Percentiles rank a stretch among this genome's conserved stretches.
phyloP scores from a whole-genome alignment of 2,113 vertebrate genomes.

The Ursus arctos region DNA sequence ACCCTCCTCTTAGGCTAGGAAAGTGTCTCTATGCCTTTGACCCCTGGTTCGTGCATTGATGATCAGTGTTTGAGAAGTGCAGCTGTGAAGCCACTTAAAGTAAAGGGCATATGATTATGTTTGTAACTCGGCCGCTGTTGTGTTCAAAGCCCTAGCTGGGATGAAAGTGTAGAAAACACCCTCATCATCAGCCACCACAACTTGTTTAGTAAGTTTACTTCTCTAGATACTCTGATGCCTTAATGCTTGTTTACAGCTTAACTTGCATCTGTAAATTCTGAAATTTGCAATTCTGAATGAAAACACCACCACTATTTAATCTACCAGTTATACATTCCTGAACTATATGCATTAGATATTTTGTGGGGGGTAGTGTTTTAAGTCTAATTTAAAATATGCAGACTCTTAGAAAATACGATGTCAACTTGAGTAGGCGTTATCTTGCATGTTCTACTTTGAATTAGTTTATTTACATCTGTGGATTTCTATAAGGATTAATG shows the following conservation, averaged over 20 bases:
- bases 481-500: conserved; percentile 6
- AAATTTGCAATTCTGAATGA: background rate
- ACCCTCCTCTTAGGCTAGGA: conserved; percentile 47
- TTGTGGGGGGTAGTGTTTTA: background rate
- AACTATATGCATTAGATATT: background rate
- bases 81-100: conserved; percentile 69
- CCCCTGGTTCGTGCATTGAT: conserved; percentile 61
- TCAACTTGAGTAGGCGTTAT: background rate
- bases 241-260: background rate
- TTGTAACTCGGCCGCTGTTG: conserved; percentile 33
- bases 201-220: background rate
- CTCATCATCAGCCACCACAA: background rate
- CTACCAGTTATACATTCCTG: background rate
- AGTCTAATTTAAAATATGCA: background rate
- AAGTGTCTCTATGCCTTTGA: conserved; percentile 71
- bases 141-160: background rate
- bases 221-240: background rate
- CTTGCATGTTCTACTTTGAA: background rate
- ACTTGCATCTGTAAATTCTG: background rate
- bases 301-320: background rate
- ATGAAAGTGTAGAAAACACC: background rate
- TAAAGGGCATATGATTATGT: conserved; percentile 52
- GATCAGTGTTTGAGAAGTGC: conserved; percentile 53
- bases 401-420: background rate
- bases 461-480: background rate